phyloP scores from a whole-genome alignment of 2,888 invertebrate species.

The Teinopalpus imperialis region DNA sequence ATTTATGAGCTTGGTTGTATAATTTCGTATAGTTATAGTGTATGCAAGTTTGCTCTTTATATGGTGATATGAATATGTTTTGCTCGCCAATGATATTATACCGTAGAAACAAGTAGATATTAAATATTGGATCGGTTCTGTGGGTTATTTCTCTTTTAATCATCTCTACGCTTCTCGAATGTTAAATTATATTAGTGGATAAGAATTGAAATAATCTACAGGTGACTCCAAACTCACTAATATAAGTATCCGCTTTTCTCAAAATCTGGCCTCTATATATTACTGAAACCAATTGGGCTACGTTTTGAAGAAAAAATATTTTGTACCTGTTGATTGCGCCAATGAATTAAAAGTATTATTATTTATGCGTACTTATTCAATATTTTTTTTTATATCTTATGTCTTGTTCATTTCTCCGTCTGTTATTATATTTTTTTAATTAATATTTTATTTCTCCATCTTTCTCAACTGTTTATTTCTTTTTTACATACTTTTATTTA shows the following conservation, averaged over 20 bases:
- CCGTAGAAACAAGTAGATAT: conserved; percentile 56
- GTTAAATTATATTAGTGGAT: conserved; percentile 37
- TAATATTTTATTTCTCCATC: conserved; percentile 30
- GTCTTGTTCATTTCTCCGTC: conserved; percentile 26
- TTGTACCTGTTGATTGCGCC: conserved; percentile 74
- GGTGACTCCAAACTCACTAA: conserved; percentile 46
- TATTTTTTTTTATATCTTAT: conserved; percentile 20
- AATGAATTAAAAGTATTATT: conserved; percentile 44
- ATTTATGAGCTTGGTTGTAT: conserved; percentile 41
- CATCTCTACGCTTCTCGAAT: conserved; percentile 35
- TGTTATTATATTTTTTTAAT: conserved; percentile 29
- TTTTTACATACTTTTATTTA: conserved; percentile 48
- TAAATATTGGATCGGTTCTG: conserved; percentile 49
- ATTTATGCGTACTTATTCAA: conserved; percentile 15
- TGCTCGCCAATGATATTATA: conserved; percentile 60
- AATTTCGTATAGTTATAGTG: conserved; percentile 47
- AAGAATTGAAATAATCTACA: conserved; percentile 51
- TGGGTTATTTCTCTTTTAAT: conserved; percentile 54
- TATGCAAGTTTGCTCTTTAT: conserved; percentile 53
- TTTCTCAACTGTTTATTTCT: conserved; percentile 17
- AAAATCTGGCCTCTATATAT: conserved; percentile 52
- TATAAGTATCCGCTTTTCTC: conserved; percentile 54
- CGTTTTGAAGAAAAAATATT: conserved; percentile 52
- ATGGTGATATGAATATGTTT: conserved; percentile 60
- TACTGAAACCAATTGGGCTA: conserved; percentile 51